Evolutionary conservation across 2,797 vertebrate genomes (phyloP).

Genomic region (Bovichtus variegatus): DNA sequence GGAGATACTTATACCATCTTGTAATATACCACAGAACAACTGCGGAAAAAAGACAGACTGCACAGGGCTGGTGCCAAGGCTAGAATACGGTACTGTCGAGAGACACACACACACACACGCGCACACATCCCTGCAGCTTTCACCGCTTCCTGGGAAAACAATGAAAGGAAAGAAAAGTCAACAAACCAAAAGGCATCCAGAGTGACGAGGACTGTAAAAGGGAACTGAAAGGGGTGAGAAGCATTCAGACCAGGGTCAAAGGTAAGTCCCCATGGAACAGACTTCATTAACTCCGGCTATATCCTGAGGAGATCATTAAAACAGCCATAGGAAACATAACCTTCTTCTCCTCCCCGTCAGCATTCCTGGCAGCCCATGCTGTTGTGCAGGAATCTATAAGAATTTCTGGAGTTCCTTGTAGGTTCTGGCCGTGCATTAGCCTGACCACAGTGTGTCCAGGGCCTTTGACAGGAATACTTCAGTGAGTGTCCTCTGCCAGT

Average conservation of each 20-base stretch:
- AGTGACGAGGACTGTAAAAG: slow-evolving; percentile 76
- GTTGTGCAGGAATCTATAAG: slow-evolving; percentile 43
- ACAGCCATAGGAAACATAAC: slow-evolving; percentile 61
- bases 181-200: slow-evolving; percentile 81
- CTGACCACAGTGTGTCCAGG: neutral
- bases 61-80: slow-evolving; percentile 60
- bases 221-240: slow-evolving; percentile 71
- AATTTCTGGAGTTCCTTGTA: slow-evolving; percentile 27
- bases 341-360: slow-evolving; percentile 44
- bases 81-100: slow-evolving; percentile 61
- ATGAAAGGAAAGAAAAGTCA: slow-evolving; percentile 84
- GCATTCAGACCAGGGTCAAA: slow-evolving; percentile 73
- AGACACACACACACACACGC: slow-evolving; percentile 21
- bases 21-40: slow-evolving; percentile 67
- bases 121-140: slow-evolving; percentile 75
- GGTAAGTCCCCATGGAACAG: slow-evolving; percentile 73
- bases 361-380: slow-evolving; percentile 57
- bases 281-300: slow-evolving; percentile 80
- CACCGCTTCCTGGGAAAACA: slow-evolving; percentile 86
- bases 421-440: slow-evolving; percentile 18
- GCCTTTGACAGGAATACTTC: slow-evolving; percentile 1
- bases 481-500: slow-evolving; percentile 8
- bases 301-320: slow-evolving; percentile 81
- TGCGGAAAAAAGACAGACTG: slow-evolving; percentile 62
- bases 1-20: slow-evolving; percentile 64